Conservation (phyloP, 2,888 invertebrate genomes). For the Drosophila seclusa region DNA sequence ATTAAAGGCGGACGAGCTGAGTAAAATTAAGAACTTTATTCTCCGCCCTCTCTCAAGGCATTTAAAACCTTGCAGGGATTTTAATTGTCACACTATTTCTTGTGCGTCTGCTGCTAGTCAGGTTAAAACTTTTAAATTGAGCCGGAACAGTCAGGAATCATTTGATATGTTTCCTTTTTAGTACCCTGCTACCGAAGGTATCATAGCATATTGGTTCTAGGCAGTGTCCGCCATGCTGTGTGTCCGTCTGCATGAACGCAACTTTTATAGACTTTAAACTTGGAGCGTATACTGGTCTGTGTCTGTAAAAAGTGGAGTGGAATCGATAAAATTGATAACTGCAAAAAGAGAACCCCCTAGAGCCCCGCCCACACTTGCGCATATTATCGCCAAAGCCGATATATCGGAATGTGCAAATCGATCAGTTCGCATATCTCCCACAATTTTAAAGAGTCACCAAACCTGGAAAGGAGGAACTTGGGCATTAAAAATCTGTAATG, state of each 20-base stretch:
- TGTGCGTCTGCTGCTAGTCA: constrained; percentile 44
- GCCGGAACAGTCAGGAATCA: constrained; percentile 61
- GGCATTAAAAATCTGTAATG: too few relatives aligned
- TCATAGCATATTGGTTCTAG: neutral
- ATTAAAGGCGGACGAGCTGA: constrained; percentile 1
- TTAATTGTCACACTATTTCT: constrained; percentile 62
- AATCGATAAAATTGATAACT: too few relatives aligned
- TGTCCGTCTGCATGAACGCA: neutral
- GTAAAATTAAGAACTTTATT: constrained; percentile 40
- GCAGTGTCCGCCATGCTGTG: neutral
- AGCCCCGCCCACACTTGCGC: too few relatives aligned
- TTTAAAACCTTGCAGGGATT: constrained; percentile 42
- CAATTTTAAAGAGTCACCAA: too few relatives aligned
- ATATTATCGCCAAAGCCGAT: too few relatives aligned
- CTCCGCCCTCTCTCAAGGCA: constrained; percentile 4
- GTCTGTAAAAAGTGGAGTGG: too few relatives aligned
- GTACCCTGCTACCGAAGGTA: neutral
- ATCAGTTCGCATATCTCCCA: too few relatives aligned
- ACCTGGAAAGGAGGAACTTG: too few relatives aligned
- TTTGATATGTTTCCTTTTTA: constrained; percentile 49
- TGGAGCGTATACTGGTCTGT: too few relatives aligned
- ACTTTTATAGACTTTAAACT: neutral
- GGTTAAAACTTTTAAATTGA: constrained; percentile 80
- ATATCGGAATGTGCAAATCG: too few relatives aligned
- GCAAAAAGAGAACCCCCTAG: too few relatives aligned